phyloP scores from a whole-genome alignment of 2,113 vertebrate genomes.

The Etheostoma spectabile region DNA sequence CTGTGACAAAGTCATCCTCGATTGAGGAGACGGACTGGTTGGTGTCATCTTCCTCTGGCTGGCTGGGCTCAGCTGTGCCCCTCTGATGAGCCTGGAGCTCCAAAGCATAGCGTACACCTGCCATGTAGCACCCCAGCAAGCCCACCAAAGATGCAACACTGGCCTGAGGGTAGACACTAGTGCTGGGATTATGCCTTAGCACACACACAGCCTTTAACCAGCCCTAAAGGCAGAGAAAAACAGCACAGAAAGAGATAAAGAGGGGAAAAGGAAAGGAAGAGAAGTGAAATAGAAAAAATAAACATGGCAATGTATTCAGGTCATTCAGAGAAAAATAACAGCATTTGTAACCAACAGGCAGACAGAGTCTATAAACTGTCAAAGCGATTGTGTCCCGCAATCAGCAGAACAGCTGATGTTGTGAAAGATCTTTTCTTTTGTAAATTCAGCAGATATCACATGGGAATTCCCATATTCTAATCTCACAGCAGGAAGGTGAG shows the following conservation, averaged over 20 bases:
- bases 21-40: conserved; percentile 98
- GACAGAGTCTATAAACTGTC: conserved; percentile 1
- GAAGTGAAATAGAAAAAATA: background rate
- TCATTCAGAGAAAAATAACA: background rate
- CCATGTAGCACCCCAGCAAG: conserved; percentile 90
- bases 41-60: conserved; percentile 94
- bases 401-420: background rate
- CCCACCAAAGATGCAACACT: conserved; percentile 85
- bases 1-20: conserved; percentile 98
- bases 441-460: conserved; percentile 40
- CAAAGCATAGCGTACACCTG: conserved; percentile 88
- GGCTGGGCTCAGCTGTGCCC: conserved; percentile 76
- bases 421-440: conserved; percentile 3
- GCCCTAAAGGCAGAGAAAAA: conserved; percentile 38
- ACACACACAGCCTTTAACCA: conserved; percentile 90
- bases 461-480: conserved; percentile 9
- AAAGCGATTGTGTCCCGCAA: background rate
- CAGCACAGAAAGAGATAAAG: background rate
- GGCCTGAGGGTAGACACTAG: conserved; percentile 83
- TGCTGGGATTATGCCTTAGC: conserved; percentile 86
- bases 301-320: background rate
- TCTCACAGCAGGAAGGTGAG: conserved; percentile 11
- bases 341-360: background rate
- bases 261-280: background rate
- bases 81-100: conserved; percentile 86